Evolutionary conservation across 2,113 vertebrate species (phyloP), one percentile per base, ranked within the genome.

Genomic region (Paracanthobrama guichenoti): DNA sequence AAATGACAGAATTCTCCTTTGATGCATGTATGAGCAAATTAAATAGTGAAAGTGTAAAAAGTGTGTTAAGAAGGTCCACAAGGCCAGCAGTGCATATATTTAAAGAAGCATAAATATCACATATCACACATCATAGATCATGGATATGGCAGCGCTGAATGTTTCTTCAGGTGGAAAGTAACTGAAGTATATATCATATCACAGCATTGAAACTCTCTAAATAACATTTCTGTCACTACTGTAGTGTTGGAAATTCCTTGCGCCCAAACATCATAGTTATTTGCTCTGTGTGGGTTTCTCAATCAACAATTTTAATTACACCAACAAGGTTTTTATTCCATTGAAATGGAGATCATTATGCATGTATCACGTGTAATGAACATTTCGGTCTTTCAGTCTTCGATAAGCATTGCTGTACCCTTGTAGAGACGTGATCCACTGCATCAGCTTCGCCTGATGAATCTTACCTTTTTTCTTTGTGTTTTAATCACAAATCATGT

Each of bases 401-500:
- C 31, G 20, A 69, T n/a, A 67, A 77, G 44, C 20, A 60, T 55
- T 62, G 60, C 31, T 2, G 48, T 48, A 48, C 26, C 39, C 80
- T 39, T 28, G 20, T 10, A 42, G 22, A 81, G 55, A 48, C 66
- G 53, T 28, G 78, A 60, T 62, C 20, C 16, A 81, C 62, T 84
- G 69, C 78, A 35, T 62, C 24, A 57, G 28, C 81, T 62, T 64
- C 71, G 53, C 64, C 62, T 88, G 81, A 88, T 76, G 77, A 85
- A 83, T 80, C 85, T 46, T 64, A 84, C 64, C 60, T 77, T 86
- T n/a, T 86, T 84, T 84, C 82, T 86, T 84, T 67, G 82, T 74
- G 73, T 81, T 88, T 86, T 86, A 88, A 88, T 88, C 87, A 86
- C 80, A 88, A 86, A 79, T 84, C 79, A 42, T 88, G 87, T 88